A percentile compares a stretch with the other conserved stretches of the same genome.
Evolutionary conservation across 1,140 invertebrate genomes (phyloP).

Genomic region (Sinella curviseta): DNA sequence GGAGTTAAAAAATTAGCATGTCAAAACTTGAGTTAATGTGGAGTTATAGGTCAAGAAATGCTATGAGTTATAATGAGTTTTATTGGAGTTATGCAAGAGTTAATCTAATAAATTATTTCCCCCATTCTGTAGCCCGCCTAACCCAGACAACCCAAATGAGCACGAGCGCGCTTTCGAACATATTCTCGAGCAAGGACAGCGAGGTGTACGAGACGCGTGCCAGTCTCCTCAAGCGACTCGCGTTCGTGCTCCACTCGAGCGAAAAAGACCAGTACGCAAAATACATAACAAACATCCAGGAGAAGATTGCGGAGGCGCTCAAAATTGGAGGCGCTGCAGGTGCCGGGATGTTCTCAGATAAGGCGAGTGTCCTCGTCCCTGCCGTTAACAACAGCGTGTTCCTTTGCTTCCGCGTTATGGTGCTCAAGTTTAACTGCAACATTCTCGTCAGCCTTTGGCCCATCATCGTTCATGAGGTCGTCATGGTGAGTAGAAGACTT

Average conservation of each 20-base stretch:
- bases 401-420: conserved; percentile 82
- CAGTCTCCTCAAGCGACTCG: conserved; percentile 79
- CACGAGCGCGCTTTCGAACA: conserved; percentile 12
- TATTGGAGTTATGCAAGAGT: not conserved
- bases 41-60: not conserved
- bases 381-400: conserved; percentile 84
- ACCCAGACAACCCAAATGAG: conserved; percentile 5
- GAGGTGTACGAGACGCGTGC: conserved; percentile 81
- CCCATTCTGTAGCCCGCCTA: not conserved
- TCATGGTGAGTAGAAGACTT: conserved; percentile 66
- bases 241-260: conserved; percentile 88
- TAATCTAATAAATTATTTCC: not conserved
- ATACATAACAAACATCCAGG: conserved; percentile 91
- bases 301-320: not conserved
- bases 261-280: conserved; percentile 89
- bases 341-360: not conserved
- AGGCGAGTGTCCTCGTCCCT: conserved; percentile 55
- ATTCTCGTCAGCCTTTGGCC: conserved; percentile 90
- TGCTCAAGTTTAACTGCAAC: conserved; percentile 82
- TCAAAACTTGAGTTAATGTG: no score
- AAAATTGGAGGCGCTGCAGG: not conserved
- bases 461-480: conserved; percentile 88
- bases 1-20: not conserved
- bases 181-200: conserved; percentile 76
- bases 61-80: no score